phyloP scores from a whole-genome alignment of 1,140 invertebrate genomes.

The Eciton burchellii region DNA sequence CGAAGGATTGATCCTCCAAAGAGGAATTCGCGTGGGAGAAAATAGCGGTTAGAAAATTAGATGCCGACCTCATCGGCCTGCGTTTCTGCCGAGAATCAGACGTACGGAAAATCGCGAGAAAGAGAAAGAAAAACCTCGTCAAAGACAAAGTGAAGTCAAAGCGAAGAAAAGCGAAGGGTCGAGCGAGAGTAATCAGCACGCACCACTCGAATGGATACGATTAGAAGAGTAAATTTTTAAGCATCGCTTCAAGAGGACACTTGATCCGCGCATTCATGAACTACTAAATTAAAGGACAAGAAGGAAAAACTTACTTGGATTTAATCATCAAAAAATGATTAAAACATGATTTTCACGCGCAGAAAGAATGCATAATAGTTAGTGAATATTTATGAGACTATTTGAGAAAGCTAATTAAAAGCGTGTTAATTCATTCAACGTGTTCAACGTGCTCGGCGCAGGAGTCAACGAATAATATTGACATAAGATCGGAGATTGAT shows the following conservation, averaged over 20 bases:
- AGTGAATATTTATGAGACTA: background rate
- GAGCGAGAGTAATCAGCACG: conserved; percentile 46
- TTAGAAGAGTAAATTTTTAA: conserved; percentile 41
- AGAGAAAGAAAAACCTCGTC: conserved; percentile 39
- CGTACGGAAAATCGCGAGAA: conserved; percentile 46
- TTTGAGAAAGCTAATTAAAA: conserved; percentile 18
- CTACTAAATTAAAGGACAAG: background rate
- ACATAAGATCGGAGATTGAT: conserved; percentile 1
- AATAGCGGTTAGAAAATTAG: conserved; percentile 55
- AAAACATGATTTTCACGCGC: background rate
- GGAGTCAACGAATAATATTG: conserved; percentile 26
- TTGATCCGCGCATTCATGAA: background rate
- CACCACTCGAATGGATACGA: conserved; percentile 26
- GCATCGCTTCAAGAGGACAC: background rate
- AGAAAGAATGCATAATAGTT: background rate
- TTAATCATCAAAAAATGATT: background rate
- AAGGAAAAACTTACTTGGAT: background rate
- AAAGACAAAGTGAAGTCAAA: conserved; percentile 49
- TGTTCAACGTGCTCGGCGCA: background rate
- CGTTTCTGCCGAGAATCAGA: conserved; percentile 35
- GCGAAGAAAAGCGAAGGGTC: conserved; percentile 45
- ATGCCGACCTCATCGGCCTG: conserved; percentile 20
- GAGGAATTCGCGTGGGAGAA: background rate
- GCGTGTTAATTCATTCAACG: background rate
- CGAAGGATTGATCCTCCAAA: conserved; percentile 21